Evolutionary conservation across 2,113 vertebrate genomes (phyloP), one percentile per base, ranked within the genome.

Genomic region (Chaenogobius annularis): DNA sequence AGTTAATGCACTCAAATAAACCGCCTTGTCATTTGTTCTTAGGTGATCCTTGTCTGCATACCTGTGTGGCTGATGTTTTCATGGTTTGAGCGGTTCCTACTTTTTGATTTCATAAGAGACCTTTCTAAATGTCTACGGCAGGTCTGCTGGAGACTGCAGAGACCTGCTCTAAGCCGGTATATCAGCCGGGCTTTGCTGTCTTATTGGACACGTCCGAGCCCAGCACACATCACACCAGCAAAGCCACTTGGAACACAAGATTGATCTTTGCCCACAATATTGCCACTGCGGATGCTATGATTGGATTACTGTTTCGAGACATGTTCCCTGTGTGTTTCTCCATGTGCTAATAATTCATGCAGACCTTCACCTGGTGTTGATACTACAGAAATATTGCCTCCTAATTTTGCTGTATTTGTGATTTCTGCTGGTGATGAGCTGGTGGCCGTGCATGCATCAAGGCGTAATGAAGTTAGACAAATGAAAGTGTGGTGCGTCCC

Each of bases 51-150:
- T 44, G 31, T 72, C 63, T 78, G 62, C 66, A 73, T 74, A 23
- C 50, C 47, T 23, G 11, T 19, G 50, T 54, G 50, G 48, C 37
- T 66, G 54, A 44, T 26, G 50, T 47, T 26, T 43, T 63, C 46
- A n/a, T 13, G 37, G 55, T 77, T 43, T 58, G 59, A 64, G 74
- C 73, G 78, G 80, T 81, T 82, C 62, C 23, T 67, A 69, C 44
- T 63, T 74, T 81, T 71, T 79, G 62, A 74, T 87, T 89, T 91
- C 77, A 87, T 88, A 81, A 88, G 79, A 87, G 78, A 87, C 73
- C 83, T 88, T 91, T 91, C 77, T 86, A 83, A 85, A 87, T 81
- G 81, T 81, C 75, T 81, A 76, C 59, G 73, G 74, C 81, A 64
- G 83, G 77, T 78, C 78, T 67, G 73, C 68, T 84, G 79, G 75